Conservation (phyloP, 2,888 invertebrate species). For the Clusia tigrina region DNA sequence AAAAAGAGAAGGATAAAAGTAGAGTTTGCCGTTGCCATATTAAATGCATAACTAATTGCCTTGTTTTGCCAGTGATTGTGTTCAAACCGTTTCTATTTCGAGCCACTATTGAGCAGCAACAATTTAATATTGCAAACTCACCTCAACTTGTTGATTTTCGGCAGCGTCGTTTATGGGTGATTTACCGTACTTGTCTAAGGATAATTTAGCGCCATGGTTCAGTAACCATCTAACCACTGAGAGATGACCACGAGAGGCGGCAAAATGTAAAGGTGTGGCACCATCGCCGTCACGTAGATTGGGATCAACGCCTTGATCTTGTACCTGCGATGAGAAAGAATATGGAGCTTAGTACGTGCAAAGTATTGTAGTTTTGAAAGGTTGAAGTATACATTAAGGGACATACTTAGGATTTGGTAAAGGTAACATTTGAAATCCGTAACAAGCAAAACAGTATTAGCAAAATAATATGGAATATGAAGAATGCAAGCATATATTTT, state of each 20-base stretch:
- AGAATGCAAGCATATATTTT: no score
- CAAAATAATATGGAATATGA: no score
- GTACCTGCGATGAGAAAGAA: no score
- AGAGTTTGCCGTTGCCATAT: constrained; percentile 10
- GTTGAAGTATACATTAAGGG: no score
- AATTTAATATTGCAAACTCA: constrained; percentile 63
- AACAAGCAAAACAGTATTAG: no score
- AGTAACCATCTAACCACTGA: constrained; percentile 84
- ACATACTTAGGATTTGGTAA: no score
- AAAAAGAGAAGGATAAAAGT: constrained; percentile 3
- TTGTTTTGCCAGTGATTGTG: neutral
- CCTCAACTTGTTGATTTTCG: constrained; percentile 89
- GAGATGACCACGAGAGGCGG: constrained; percentile 84
- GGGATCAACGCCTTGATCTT: constrained; percentile 84
- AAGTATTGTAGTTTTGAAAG: no score
- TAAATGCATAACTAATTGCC: neutral
- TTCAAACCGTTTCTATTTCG: constrained; percentile 3
- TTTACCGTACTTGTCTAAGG: constrained; percentile 86
- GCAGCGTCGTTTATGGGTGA: constrained; percentile 92
- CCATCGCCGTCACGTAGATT: constrained; percentile 88
- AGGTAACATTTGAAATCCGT: no score
- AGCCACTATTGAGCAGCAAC: neutral
- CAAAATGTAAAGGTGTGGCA: constrained; percentile 88
- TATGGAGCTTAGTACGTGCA: no score
- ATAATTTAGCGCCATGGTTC: constrained; percentile 81